A percentile compares a stretch with the other conserved stretches of the same genome.
phyloP scores from a whole-genome alignment of 92 coral and sea anemone species.

The Siderastrea siderea region DNA sequence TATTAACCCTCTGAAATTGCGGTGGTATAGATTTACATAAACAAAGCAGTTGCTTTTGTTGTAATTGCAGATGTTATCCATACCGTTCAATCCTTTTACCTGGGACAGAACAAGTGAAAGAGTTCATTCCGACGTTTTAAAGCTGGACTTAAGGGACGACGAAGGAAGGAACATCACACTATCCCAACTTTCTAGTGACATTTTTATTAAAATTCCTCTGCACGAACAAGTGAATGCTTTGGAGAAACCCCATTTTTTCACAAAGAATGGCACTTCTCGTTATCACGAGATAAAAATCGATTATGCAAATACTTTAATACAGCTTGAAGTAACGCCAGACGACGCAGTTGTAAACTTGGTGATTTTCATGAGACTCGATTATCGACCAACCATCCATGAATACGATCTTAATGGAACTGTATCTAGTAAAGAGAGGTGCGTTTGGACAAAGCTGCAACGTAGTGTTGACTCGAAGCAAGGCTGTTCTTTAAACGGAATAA shows the following conservation, averaged over 20 bases:
- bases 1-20: no score
- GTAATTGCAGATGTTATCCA: constrained; percentile 44
- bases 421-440: not conserved
- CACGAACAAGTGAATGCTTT: not conserved
- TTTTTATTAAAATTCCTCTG: constrained; percentile 42
- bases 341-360: not conserved
- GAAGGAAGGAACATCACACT: constrained; percentile 15
- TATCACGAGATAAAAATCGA: constrained; percentile 41
- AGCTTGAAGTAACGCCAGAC: constrained; percentile 37
- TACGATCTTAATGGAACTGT: constrained; percentile 30
- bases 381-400: constrained; percentile 42
- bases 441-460: not conserved
- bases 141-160: constrained; percentile 48
- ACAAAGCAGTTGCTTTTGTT: not conserved
- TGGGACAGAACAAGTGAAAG: constrained; percentile 57
- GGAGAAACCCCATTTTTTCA: not conserved
- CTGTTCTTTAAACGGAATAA: not conserved
- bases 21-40: no score
- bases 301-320: constrained; percentile 24
- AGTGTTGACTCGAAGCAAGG: no score
- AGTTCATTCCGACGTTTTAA: constrained; percentile 38
- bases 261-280: constrained; percentile 9
- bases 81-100: constrained; percentile 51
- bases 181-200: constrained; percentile 26
- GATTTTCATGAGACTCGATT: constrained; percentile 9